Evolutionary conservation across 2,888 invertebrate species (phyloP), one percentile per base, ranked within the genome.

Genomic region (Tridacna crocea): DNA sequence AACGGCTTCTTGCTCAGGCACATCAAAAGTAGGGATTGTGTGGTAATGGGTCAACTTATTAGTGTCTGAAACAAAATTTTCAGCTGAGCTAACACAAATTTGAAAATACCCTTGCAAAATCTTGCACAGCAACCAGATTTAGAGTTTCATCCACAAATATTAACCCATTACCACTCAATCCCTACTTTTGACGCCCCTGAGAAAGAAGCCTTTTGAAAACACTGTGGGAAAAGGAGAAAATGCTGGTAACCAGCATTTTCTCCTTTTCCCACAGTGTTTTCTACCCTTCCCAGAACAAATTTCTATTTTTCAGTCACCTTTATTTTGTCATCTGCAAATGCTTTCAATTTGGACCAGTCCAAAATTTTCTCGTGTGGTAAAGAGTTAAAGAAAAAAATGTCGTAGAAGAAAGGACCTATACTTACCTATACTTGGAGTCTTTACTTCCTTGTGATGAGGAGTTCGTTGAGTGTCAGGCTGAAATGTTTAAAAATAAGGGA

Each of bases 351-450:
- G 55, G 55, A n/a, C 55, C 2, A 55, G 4, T 55, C n/a, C 10
- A 55, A 2, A 55, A 6, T 55, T 55, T n/a, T 17, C 2, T 19
- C 10, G 55, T 55, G 2, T 55, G 55, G 55, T 17, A 55, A 55
- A 55, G 55, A n/a, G 55, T 55, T 55, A 10, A n/a, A 55, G 2
- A n/a, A n/a, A n/a, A n/a, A n/a, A n/a, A n/a, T n/a, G n/a, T n/a
- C n/a, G n/a, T n/a, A n/a, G n/a, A n/a, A n/a, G n/a, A n/a, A n/a
- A n/a, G n/a, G n/a, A n/a, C n/a, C n/a, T n/a, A n/a, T n/a, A 22
- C 61, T 26, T 72, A 80, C 80, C 80, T 55, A 80, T 80, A 72
- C 80, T 80, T 58, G 63, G 75, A 10, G 55, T 72, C 36, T 72
- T 72, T 48, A 58, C 63, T 22, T 80, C 80, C 51, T 27, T 48